These are phyloP conservation scores for Holothuria scabra DNA, from an alignment of 53 echinoderm and acorn worm species.

Conservation along the genomic window DNA sequence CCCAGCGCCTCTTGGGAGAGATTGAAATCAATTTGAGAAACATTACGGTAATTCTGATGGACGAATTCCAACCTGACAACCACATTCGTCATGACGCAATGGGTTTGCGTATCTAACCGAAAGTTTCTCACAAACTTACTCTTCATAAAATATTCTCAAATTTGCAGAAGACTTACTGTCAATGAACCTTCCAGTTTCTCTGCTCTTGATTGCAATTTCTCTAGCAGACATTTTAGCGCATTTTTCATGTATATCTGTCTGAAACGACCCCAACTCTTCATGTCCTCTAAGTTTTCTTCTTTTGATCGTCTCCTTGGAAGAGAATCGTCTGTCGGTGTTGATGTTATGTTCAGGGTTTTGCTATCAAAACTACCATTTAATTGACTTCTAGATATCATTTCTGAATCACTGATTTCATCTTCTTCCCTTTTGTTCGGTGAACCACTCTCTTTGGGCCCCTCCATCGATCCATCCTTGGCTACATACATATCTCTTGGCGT, in stretches of 20 bases:
- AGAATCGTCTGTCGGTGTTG: no score
- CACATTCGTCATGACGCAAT: neutral
- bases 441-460: neutral
- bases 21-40: no score
- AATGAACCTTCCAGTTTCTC: neutral
- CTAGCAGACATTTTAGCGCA: neutral
- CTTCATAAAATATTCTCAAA: neutral
- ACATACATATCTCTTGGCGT: neutral
- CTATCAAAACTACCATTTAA: neutral
- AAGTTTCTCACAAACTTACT: no score
- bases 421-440: neutral
- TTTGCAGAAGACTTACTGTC: neutral
- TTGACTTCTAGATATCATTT: neutral
- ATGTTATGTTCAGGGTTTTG: no score
- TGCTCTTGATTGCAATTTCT: neutral
- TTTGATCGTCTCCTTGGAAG: neutral
- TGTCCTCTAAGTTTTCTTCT: conserved; percentile 15
- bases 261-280: neutral
- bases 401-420: neutral
- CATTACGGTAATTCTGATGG: no score
- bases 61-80: no score
- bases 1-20: no score
- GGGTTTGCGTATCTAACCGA: no score
- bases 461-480: neutral
- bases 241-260: neutral